phyloP scores from a whole-genome alignment of 1,140 invertebrate genomes.

The Oedothorax gibbosus region DNA sequence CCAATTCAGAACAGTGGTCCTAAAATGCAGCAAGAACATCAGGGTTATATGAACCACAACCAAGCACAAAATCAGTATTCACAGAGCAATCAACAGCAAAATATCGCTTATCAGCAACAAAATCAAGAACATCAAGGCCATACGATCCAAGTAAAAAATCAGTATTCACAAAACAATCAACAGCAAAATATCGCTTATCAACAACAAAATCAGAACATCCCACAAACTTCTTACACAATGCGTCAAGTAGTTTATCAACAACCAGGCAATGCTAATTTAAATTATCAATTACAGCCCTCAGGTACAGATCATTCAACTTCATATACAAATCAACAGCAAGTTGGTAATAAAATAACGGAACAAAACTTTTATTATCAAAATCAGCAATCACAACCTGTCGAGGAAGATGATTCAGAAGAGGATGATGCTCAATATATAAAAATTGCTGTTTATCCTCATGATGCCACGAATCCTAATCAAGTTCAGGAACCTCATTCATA shows the following conservation, averaged over 20 bases:
- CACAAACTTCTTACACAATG: neutral
- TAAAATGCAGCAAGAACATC: slow-evolving; percentile 2
- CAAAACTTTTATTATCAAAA: neutral
- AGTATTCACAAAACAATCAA: neutral
- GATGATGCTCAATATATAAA: neutral
- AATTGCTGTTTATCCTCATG: slow-evolving; percentile 26
- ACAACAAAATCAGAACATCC: neutral
- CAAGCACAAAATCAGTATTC: neutral
- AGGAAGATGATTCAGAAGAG: neutral
- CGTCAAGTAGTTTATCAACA: neutral
- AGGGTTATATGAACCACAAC: neutral
- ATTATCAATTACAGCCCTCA: neutral
- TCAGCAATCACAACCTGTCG: neutral
- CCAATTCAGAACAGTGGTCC: neutral
- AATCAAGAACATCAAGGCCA: neutral
- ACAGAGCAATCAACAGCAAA: neutral
- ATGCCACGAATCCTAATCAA: neutral
- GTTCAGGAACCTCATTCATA: neutral
- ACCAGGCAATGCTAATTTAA: neutral
- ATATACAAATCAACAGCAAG: neutral
- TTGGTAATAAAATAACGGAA: too few relatives aligned
- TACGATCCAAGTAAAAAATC: neutral
- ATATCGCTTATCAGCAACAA: neutral
- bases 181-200: neutral
- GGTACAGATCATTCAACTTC: neutral